Evolutionary conservation across 2,797 vertebrate genomes (phyloP).

Genomic region (Saguinus oedipus): DNA sequence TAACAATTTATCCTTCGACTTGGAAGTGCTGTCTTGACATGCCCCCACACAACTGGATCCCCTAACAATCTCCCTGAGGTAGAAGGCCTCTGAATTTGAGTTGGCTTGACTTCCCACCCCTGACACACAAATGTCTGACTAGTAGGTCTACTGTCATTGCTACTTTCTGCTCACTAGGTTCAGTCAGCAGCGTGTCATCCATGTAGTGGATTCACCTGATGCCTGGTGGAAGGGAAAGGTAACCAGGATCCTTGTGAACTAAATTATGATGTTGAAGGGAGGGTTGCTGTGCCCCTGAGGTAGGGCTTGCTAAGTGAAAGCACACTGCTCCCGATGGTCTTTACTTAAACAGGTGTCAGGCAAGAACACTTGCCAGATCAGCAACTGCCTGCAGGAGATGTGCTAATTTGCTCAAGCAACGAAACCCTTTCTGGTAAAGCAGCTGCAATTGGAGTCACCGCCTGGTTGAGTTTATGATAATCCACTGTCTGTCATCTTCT

Average conservation of each 20-base stretch:
- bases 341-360: not conserved
- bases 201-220: no score
- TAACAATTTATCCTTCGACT: not conserved
- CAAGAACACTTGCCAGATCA: not conserved
- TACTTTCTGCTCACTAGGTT: not conserved
- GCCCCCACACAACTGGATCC: not conserved
- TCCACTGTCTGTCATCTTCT: no score
- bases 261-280: no score
- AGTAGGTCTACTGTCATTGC: not conserved
- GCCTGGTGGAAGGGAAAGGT: not conserved
- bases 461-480: not conserved
- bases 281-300: not conserved
- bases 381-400: not conserved
- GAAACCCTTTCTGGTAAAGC: not conserved
- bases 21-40: not conserved
- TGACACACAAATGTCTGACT: not conserved
- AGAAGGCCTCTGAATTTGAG: no score
- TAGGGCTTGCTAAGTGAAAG: not conserved
- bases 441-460: not conserved
- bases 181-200: not conserved
- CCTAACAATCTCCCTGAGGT: not conserved
- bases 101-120: not conserved
- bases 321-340: not conserved
- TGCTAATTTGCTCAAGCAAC: not conserved
- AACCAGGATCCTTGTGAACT: not conserved